These are phyloP conservation scores for Grantiella picta DNA, from an alignment of 2,113 vertebrate genomes.

Conservation along the genomic window DNA sequence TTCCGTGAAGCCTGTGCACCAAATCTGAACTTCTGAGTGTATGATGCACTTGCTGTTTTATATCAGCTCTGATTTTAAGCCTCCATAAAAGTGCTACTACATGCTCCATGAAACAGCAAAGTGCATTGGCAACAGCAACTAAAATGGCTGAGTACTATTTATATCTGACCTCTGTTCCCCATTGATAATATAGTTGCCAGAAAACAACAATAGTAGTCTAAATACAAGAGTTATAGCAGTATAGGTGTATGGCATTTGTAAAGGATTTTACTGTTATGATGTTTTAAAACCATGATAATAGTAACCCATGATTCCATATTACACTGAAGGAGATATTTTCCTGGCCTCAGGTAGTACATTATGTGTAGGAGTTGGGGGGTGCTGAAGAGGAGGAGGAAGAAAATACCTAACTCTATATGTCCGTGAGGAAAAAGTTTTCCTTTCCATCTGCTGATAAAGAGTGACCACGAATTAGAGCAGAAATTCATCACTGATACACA, in stretches of 20 bases:
- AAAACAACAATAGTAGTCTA: neutral
- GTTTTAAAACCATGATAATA: slow-evolving; percentile 3
- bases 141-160: neutral
- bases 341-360: neutral
- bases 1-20: neutral
- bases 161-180: neutral
- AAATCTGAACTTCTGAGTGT: neutral
- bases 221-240: neutral
- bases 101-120: neutral
- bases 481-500: neutral
- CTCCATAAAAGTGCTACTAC: neutral
- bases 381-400: neutral
- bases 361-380: neutral
- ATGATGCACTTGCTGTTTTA: neutral
- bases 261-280: neutral
- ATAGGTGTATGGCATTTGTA: neutral
- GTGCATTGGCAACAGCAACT: neutral
- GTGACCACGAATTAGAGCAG: neutral
- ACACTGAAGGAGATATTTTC: neutral
- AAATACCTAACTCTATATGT: neutral
- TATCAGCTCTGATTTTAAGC: neutral
- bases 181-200: slow-evolving; percentile 1
- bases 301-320: neutral
- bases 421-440: neutral
- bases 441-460: neutral